Evolutionary conservation across 1,140 invertebrate species (phyloP).

Genomic region (Drosophila albomicans): DNA sequence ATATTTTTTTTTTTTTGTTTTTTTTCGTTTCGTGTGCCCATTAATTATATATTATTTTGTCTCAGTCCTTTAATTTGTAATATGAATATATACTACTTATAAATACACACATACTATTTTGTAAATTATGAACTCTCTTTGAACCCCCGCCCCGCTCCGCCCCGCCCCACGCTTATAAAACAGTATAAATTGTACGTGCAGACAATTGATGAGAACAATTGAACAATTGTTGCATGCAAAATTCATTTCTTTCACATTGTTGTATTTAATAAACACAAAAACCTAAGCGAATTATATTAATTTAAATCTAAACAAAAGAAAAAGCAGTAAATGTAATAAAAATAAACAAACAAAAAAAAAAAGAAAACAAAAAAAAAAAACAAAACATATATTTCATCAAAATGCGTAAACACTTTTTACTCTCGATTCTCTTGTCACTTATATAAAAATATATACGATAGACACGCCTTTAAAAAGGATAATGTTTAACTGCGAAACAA

Average conservation of each 20-base stretch:
- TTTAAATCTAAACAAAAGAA: constrained; percentile 54
- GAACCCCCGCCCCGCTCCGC: background rate
- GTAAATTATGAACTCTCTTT: constrained; percentile 42
- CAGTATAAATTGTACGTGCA: constrained; percentile 50
- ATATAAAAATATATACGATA: background rate
- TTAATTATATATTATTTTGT: constrained; percentile 39
- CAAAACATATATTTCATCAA: constrained; percentile 25
- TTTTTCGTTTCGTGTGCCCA: constrained; percentile 32
- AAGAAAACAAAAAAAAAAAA: constrained; percentile 37
- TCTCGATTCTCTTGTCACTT: constrained; percentile 50
- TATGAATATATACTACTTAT: constrained; percentile 45
- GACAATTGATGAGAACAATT: background rate
- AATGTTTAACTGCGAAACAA: background rate
- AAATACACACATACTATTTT: constrained; percentile 43
- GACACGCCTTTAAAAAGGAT: constrained; percentile 16
- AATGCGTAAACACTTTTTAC: constrained; percentile 48
- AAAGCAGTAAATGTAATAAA: constrained; percentile 50
- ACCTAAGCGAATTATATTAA: constrained; percentile 70
- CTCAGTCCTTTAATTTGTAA: constrained; percentile 51
- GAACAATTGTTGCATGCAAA: constrained; percentile 47
- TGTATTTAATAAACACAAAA: constrained; percentile 70
- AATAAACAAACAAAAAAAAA: constrained; percentile 46
- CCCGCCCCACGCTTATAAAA: background rate
- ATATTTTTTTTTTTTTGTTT: constrained; percentile 49
- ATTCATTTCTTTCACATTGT: constrained; percentile 63